Conservation (phyloP, 2,113 vertebrate species). For the Cathartes aura region DNA sequence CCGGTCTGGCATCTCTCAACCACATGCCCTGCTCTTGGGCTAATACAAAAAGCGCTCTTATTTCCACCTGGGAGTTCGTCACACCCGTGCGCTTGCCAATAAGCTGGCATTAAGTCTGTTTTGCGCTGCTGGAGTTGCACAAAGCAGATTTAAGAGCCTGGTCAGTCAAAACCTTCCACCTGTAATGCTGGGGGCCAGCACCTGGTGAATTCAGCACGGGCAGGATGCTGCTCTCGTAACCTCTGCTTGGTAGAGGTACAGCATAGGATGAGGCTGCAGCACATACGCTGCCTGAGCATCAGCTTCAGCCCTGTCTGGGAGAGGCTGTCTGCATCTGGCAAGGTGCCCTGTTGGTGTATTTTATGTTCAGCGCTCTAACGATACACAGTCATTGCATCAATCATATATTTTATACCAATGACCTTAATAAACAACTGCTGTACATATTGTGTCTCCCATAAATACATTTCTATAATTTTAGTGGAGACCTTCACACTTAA, state of each 20-base stretch:
- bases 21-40: neutral
- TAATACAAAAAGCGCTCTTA: neutral
- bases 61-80: neutral
- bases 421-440: conserved; percentile 60
- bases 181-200: neutral
- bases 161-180: neutral
- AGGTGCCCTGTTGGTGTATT: neutral
- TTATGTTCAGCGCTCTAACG: neutral
- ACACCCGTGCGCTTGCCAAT: rapidly evolving
- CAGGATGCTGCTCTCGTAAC: neutral
- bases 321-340: neutral
- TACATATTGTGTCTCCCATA: conserved; percentile 38
- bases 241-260: neutral
- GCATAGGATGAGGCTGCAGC: neutral
- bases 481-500: conserved; percentile 52
- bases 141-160: neutral
- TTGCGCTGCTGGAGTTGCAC: neutral
- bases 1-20: neutral
- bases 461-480: conserved; percentile 60
- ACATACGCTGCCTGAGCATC: neutral
- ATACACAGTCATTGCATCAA: neutral
- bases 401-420: conserved; percentile 50
- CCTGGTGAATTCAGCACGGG: neutral
- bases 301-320: neutral
- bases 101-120: neutral